Percentiles rank a stretch among this genome's conserved stretches.
Evolutionary conservation across 2,888 invertebrate genomes (phyloP).

Genomic region (Tholera decimalis): DNA sequence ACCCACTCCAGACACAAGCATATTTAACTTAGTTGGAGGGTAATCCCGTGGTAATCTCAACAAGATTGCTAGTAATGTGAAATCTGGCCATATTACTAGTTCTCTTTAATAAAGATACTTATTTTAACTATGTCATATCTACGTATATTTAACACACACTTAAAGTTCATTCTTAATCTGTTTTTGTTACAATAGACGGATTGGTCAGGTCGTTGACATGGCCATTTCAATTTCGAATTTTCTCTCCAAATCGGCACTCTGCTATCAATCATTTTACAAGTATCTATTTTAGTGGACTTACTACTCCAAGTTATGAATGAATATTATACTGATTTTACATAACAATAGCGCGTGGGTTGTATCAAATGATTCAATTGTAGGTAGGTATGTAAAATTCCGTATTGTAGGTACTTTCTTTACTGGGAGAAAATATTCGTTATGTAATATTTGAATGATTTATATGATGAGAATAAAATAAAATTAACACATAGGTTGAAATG

Average conservation of each 20-base stretch:
- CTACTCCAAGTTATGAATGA: conserved; percentile 58
- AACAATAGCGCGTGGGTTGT: conserved; percentile 64
- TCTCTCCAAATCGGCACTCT: conserved; percentile 48
- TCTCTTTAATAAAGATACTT: no score
- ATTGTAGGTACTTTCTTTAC: conserved; percentile 55
- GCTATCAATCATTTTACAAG: conserved; percentile 54
- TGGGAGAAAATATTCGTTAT: conserved; percentile 59
- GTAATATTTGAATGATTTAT: conserved; percentile 45
- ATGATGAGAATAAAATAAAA: conserved; percentile 30
- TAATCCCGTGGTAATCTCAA: no score
- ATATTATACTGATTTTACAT: conserved; percentile 59
- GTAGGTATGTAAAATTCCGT: conserved; percentile 51
- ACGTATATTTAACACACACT: no score
- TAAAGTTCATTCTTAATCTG: conserved; percentile 1
- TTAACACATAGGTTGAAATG: conserved; percentile 11
- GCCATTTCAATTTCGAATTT: conserved; percentile 46
- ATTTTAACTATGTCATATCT: no score
- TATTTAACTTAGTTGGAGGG: no score
- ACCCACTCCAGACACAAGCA: no score
- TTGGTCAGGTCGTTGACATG: conserved; percentile 30
- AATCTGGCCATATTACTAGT: no score
- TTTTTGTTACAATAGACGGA: conserved; percentile 2
- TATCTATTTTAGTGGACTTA: conserved; percentile 36
- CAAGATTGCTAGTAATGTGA: no score
- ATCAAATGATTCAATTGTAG: conserved; percentile 65